Conservation (phyloP, 2,113 vertebrate species). For the Arenaria interpres region DNA sequence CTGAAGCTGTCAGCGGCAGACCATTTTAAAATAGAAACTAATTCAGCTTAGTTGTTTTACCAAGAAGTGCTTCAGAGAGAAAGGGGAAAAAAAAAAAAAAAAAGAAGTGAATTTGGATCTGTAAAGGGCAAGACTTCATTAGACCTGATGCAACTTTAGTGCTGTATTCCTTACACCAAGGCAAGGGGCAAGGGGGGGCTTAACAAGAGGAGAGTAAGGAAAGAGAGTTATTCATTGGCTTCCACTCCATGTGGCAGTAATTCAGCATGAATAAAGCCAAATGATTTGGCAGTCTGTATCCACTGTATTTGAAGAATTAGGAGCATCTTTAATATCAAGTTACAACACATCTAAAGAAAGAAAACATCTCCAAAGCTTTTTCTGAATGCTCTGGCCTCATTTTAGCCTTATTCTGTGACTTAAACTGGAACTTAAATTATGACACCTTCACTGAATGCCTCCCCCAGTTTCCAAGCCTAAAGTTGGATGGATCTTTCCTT, state of each 20-base stretch:
- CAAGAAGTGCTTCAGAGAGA: conserved; percentile 14
- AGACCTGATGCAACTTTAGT: neutral
- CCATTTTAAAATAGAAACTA: conserved; percentile 37
- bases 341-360: conserved; percentile 4
- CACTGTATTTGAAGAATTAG: conserved; percentile 17
- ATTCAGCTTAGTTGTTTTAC: conserved; percentile 22
- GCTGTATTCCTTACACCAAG: neutral
- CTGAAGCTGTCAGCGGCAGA: neutral
- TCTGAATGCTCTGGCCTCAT: neutral
- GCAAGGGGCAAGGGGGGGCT: neutral
- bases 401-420: conserved; percentile 10
- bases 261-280: conserved; percentile 23
- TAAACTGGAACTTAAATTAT: neutral
- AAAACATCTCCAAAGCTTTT: neutral
- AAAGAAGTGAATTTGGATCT: neutral
- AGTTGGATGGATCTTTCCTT: neutral
- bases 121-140: neutral
- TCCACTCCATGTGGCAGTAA: conserved; percentile 37
- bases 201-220: neutral
- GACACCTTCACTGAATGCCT: neutral
- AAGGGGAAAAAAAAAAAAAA: neutral
- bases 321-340: conserved; percentile 14
- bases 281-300: conserved; percentile 10
- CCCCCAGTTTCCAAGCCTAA: neutral
- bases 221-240: neutral